phyloP scores from a whole-genome alignment of 2,797 vertebrate genomes.

The Selene dorsalis region DNA sequence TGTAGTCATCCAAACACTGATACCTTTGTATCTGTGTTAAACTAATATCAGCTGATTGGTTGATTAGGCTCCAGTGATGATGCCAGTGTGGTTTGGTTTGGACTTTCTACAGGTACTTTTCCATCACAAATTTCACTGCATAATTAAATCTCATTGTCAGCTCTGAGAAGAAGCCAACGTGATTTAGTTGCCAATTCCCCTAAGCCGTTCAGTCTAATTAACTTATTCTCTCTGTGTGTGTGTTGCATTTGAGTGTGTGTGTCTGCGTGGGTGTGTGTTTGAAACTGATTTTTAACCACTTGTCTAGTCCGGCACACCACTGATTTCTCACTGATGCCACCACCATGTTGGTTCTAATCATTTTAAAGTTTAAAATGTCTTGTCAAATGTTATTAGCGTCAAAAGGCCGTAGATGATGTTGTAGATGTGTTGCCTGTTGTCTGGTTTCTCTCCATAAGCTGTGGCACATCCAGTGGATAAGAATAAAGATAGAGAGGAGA shows the following conservation, averaged over 20 bases:
- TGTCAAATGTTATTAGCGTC: slow-evolving; percentile 21
- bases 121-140: slow-evolving; percentile 50
- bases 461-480: slow-evolving; percentile 14
- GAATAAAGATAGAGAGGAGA: slow-evolving; percentile 34
- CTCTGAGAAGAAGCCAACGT: slow-evolving; percentile 57
- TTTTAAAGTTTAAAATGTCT: slow-evolving; percentile 30
- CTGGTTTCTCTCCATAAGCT: slow-evolving; percentile 15
- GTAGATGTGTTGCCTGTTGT: slow-evolving; percentile 23
- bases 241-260: slow-evolving; percentile 25
- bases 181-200: slow-evolving; percentile 70
- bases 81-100: slow-evolving; percentile 18
- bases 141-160: slow-evolving; percentile 69
- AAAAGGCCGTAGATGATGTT: not conserved
- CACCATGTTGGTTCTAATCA: not conserved
- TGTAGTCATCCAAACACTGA: not conserved
- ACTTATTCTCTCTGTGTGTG: slow-evolving; percentile 53
- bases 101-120: slow-evolving; percentile 45
- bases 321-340: slow-evolving; percentile 30
- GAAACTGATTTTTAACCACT: slow-evolving; percentile 57
- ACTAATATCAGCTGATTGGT: slow-evolving; percentile 5
- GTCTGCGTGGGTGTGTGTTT: slow-evolving; percentile 7
- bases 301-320: slow-evolving; percentile 28
- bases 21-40: not conserved
- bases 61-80: not conserved
- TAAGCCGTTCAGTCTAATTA: slow-evolving; percentile 73